Percentiles rank a stretch among this genome's conserved stretches.
Evolutionary conservation across 2,888 invertebrate species (phyloP).

Genomic region (Nycteola revayana): DNA sequence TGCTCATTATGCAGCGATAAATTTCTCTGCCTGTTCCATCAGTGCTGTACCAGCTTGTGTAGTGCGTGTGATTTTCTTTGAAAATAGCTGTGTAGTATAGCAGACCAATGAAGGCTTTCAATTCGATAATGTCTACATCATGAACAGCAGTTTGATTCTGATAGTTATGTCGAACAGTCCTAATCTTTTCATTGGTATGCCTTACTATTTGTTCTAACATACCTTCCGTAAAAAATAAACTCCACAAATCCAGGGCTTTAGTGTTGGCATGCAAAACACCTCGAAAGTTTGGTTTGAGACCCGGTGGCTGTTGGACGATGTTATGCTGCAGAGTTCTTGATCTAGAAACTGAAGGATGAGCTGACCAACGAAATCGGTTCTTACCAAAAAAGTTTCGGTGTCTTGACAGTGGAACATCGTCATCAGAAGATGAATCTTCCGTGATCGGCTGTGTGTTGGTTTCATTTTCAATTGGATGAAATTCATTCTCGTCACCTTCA

Average conservation of each 20-base stretch:
- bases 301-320: constrained; percentile 11
- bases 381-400: no score
- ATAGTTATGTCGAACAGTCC: constrained; percentile 6
- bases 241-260: constrained; percentile 2
- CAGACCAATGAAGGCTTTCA: constrained; percentile 16
- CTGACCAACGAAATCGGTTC: no score
- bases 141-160: constrained; percentile 13
- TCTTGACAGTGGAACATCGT: not conserved
- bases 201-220: constrained; percentile 6
- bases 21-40: constrained; percentile 16
- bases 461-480: no score
- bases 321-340: constrained; percentile 12
- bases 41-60: constrained; percentile 7
- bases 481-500: not conserved
- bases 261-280: constrained; percentile 7
- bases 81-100: constrained; percentile 19
- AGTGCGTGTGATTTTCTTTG: constrained; percentile 13
- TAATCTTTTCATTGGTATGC: constrained; percentile 14
- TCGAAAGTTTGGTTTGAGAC: constrained; percentile 3
- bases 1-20: constrained; percentile 9
- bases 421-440: not conserved
- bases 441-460: no score
- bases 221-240: not conserved
- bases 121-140: constrained; percentile 10
- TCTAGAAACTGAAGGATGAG: constrained; percentile 6